Evolutionary conservation across 1,140 invertebrate genomes (phyloP), one percentile per base, ranked within the genome.

Genomic region (Drosophila sp.): DNA sequence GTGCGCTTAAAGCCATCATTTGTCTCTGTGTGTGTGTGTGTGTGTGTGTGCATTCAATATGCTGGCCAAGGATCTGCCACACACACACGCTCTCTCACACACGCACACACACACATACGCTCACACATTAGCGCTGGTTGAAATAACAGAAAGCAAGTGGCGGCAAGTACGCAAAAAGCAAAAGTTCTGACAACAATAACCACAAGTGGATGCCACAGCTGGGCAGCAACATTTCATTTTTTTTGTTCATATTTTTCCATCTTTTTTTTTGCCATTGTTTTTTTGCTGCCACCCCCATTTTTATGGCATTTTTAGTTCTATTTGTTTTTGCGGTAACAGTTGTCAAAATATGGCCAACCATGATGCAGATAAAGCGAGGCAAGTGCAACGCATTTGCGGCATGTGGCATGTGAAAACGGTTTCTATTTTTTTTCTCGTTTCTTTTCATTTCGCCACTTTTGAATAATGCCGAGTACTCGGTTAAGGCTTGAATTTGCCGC

Each of bases 181-280:
- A 87, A 86, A 87, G 82, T 87, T 87, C 76, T 74, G 76, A 82
- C 82, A 86, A 82, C 82, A 86, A 82, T 76, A 86, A 87, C 83
- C 83, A 78, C 82, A 89, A 87, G 81, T 86, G 81, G 74, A 86
- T 87, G 83, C 71, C 82, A 82, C 67, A 71, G 67, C 67, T 62
- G 59, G 74, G 64, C 82, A 78, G 66, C 61, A 46, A 45, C n/a
- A n/a, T n/a, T n/a, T n/a, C n/a, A n/a, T n/a, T n/a, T n/a, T n/a
- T n/a, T n/a, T n/a, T n/a, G n/a, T n/a, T n/a, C n/a, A 25, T 73
- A 63, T 65, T 76, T 75, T 43, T 27, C 59, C 13, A 40, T 51
- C 50, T 43, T 67, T 18, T 29, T 32, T 38, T 27, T 21, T 21
- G 11, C 8, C 34, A 3, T 4, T 5, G 36, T 59, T 46, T 63